Evolutionary conservation across 2,113 vertebrate species (phyloP).

Genomic region (Gavia stellata): DNA sequence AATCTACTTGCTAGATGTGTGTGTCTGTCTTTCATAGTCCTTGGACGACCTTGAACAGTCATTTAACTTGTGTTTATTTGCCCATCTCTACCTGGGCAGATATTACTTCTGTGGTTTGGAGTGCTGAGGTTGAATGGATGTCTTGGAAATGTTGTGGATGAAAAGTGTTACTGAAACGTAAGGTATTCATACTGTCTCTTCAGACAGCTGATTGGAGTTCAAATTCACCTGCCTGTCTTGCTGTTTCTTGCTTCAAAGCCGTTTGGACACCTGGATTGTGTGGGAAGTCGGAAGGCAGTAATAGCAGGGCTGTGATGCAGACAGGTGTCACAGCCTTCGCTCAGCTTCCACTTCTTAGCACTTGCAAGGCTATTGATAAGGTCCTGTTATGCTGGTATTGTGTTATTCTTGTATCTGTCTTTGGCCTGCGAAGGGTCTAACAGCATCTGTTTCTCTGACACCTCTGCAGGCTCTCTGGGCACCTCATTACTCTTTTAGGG

Average conservation of each 20-base stretch:
- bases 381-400: background rate
- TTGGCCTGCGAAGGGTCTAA: background rate
- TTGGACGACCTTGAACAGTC: slow-evolving; percentile 50
- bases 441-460: slow-evolving; percentile 14
- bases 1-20: background rate
- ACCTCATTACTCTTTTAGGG: slow-evolving; percentile 19
- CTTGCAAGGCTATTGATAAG: background rate
- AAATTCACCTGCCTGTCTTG: slow-evolving; percentile 4
- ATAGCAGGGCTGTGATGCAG: background rate
- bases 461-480: background rate
- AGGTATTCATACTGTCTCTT: background rate
- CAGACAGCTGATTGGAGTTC: background rate
- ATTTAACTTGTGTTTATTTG: slow-evolving; percentile 41
- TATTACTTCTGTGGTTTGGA: slow-evolving; percentile 41
- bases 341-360: background rate
- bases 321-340: background rate
- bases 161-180: background rate
- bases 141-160: background rate
- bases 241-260: slow-evolving; percentile 24
- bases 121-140: background rate
- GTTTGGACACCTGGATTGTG: background rate
- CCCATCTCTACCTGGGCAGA: background rate
- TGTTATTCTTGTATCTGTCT: slow-evolving; percentile 25
- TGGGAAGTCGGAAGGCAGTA: background rate
- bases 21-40: background rate